Percentiles rank a stretch among this genome's conserved stretches.
phyloP scores from a whole-genome alignment of 1,140 invertebrate species.

The Dreissena rostriformis region DNA sequence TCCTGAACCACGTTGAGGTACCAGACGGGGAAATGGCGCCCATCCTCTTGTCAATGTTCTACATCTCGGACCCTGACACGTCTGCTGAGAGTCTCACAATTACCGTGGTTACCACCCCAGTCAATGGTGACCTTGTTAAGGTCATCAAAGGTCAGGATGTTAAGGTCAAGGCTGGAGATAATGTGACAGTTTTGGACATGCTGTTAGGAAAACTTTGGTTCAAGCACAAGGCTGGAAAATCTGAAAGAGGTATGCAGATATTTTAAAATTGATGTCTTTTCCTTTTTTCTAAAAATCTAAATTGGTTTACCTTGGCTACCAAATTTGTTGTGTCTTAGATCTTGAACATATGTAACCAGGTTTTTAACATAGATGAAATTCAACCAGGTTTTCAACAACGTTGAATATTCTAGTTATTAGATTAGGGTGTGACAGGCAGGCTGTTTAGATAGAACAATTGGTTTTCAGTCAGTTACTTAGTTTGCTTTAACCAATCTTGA shows the following conservation, averaged over 20 bases:
- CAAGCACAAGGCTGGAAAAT: slow-evolving; percentile 31
- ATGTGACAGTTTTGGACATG: slow-evolving; percentile 58
- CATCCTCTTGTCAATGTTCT: slow-evolving; percentile 46
- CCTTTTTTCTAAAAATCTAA: not conserved
- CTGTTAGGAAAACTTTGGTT: slow-evolving; percentile 58
- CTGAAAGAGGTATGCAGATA: slow-evolving; percentile 53
- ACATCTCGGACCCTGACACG: slow-evolving; percentile 62
- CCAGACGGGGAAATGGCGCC: slow-evolving; percentile 32
- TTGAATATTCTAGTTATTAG: too few relatives aligned
- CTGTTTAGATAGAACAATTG: too few relatives aligned
- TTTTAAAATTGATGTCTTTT: not conserved
- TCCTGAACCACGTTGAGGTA: slow-evolving; percentile 54
- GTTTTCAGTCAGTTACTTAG: too few relatives aligned
- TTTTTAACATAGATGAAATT: too few relatives aligned
- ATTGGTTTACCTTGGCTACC: too few relatives aligned
- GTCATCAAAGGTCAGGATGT: slow-evolving; percentile 53
- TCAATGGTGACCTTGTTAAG: slow-evolving; percentile 62
- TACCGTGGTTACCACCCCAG: slow-evolving; percentile 49
- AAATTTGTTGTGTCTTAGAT: too few relatives aligned
- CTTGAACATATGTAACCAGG: too few relatives aligned
- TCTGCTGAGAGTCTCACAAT: slow-evolving; percentile 42
- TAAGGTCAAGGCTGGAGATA: slow-evolving; percentile 42
- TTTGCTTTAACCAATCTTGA: too few relatives aligned
- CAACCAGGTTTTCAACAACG: too few relatives aligned
- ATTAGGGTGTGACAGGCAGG: too few relatives aligned